Evolutionary conservation across 2,113 vertebrate genomes (phyloP), one percentile per base, ranked within the genome.

Genomic region (Melozone crissalis): DNA sequence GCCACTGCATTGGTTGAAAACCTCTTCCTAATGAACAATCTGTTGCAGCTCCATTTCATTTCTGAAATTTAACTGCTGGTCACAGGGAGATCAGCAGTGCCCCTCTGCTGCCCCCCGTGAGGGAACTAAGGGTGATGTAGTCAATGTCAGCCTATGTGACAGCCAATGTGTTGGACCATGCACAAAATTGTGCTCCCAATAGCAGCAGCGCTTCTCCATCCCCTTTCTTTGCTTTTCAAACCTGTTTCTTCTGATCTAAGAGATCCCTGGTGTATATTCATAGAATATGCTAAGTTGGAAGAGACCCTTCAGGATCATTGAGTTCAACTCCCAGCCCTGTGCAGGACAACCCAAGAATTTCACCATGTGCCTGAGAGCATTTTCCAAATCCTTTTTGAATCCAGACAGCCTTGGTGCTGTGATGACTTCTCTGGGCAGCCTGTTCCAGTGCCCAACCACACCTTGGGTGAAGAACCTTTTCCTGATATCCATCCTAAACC

Each of bases 61-160:
- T 37, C 24, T 76, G 7, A 3, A 18, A 18, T 52, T 19, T 20
- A 33, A 4, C 2, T 10, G 4, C 22, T 71, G 49, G 16, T 33
- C 30, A 33, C 35, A 41, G 30, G 41, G n/a, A 54, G 30, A 14
- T 17, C 16, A 16, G 30, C 66, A 41, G 21, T 21, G 26, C 16
- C 21, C 30, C 30, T 22, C 9, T 55, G 51, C 58, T 41, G n/a
- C 8, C 11, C 5, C 2, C 7, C 0, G 0, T 57, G 41, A 54
- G 13, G 3, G 26, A 54, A 23, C 35, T 65, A 63, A n/a, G 11
- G 44, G 30, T 54, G 55, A n/a, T 41, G n/a, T 30, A 10, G 14
- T 24, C 47, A 47, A 24, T 28, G 31, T 47, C 49, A 63, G 18
- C 27, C 39, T 65, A 6, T 30, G 21, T 30, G 37, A n/a, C 58